Percentiles rank a stretch among this genome's conserved stretches.
These are phyloP conservation scores for Aulostomus chinensis DNA, from an alignment of 2,797 vertebrate genomes.

Conservation along the genomic window DNA sequence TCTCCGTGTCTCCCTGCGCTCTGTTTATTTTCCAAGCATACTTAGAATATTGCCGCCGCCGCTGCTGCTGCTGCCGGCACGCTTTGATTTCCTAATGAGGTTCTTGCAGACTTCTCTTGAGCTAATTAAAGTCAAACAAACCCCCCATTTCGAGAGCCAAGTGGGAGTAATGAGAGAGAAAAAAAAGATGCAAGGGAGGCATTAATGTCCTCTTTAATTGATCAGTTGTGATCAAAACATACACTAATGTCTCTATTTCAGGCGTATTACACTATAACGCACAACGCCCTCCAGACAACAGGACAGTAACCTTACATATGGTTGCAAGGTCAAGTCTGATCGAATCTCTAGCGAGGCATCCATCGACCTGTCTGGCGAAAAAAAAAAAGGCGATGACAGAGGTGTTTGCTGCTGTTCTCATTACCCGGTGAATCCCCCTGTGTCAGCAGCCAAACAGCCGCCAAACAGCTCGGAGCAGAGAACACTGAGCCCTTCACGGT, in stretches of 20 bases:
- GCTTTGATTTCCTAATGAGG: constrained; percentile 70
- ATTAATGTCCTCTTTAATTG: constrained; percentile 48
- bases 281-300: constrained; percentile 22
- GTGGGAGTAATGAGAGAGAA: constrained; percentile 21
- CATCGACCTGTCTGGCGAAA: constrained; percentile 51
- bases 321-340: constrained; percentile 51
- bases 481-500: constrained; percentile 64
- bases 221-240: constrained; percentile 44
- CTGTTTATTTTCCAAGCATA: constrained; percentile 61
- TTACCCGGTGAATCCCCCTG: constrained; percentile 64
- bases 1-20: constrained; percentile 37
- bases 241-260: constrained; percentile 2
- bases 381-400: constrained; percentile 71
- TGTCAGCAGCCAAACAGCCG: constrained; percentile 68
- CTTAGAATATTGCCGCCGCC: constrained; percentile 43
- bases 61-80: constrained; percentile 14
- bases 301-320: constrained; percentile 26
- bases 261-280: neutral
- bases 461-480: constrained; percentile 55
- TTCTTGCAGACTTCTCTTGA: constrained; percentile 38
- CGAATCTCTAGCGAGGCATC: constrained; percentile 58
- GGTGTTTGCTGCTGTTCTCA: constrained; percentile 60
- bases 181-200: constrained; percentile 37
- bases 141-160: constrained; percentile 48
- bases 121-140: constrained; percentile 76